phyloP scores from a whole-genome alignment of 1,140 invertebrate genomes.

The Ooceraea biroi region DNA sequence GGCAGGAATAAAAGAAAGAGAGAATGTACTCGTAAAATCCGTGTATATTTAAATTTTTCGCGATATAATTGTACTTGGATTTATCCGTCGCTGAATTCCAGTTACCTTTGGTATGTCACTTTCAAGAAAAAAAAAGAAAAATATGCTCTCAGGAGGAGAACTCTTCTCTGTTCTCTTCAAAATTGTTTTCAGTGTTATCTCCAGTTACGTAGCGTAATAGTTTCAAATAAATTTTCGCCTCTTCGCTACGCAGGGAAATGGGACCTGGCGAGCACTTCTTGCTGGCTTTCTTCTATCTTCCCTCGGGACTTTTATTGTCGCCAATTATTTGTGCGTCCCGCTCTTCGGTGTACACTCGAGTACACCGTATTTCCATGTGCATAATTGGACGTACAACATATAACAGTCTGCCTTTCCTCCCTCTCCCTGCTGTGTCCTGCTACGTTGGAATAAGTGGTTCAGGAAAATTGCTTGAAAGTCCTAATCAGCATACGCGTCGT shows the following conservation, averaged over 20 bases:
- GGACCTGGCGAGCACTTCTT: not conserved
- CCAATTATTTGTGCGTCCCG: not conserved
- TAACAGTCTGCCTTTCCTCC: too few relatives aligned
- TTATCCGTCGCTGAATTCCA: not conserved
- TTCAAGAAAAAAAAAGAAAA: not conserved
- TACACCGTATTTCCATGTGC: not conserved
- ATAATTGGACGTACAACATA: not conserved
- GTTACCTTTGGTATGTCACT: not conserved
- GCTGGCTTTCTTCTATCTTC: not conserved
- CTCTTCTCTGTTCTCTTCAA: not conserved
- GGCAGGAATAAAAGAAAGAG: not conserved
- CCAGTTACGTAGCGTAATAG: not conserved
- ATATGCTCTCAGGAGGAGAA: not conserved
- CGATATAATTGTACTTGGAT: not conserved
- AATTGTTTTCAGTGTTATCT: not conserved
- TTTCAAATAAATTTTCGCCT: not conserved
- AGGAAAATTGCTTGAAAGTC: slow-evolving; percentile 36
- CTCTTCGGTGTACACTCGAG: not conserved
- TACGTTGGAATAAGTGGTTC: not conserved
- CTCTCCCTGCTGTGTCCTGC: too few relatives aligned
- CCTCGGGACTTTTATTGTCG: not conserved
- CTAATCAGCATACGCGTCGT: slow-evolving; percentile 15
- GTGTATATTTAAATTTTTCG: slow-evolving; percentile 2
- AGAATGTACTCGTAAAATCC: not conserved
- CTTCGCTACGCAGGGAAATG: not conserved